Evolutionary conservation across 2,113 vertebrate species (phyloP).

Genomic region (Megalops atlanticus): DNA sequence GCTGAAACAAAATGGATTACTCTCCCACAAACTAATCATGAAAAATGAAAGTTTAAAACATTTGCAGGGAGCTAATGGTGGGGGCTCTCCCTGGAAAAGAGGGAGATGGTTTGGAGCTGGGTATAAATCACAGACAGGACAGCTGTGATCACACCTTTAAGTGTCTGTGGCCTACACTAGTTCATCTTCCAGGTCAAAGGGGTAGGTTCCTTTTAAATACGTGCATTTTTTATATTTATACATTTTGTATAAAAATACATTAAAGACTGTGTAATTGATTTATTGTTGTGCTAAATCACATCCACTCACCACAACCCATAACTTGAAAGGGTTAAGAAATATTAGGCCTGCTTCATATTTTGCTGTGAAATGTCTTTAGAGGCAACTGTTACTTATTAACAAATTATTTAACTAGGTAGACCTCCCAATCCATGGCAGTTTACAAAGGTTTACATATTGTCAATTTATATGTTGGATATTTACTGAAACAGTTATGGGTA

Average conservation of each 20-base stretch:
- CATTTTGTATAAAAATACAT: no score
- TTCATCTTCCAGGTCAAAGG: slow-evolving; percentile 2
- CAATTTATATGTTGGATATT: background rate
- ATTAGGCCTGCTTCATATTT: no score
- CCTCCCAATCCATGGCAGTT: background rate
- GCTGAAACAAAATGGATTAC: slow-evolving; percentile 4
- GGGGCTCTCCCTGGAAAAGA: background rate
- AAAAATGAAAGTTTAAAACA: slow-evolving; percentile 13
- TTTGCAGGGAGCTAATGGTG: background rate
- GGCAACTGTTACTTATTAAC: background rate
- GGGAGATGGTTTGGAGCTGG: background rate
- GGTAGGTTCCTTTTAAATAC: background rate
- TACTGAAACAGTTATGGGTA: background rate
- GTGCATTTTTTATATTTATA: background rate
- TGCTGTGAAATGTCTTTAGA: background rate
- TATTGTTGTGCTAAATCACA: no score
- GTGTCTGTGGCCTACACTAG: background rate
- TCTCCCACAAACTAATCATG: slow-evolving; percentile 10
- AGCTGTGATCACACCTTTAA: background rate
- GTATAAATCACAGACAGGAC: slow-evolving; percentile 9
- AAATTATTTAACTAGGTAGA: background rate
- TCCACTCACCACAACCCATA: no score
- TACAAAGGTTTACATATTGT: no score
- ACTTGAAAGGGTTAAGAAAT: no score
- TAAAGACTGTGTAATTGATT: no score